Evolutionary conservation across 2,797 vertebrate genomes (phyloP), one percentile per base, ranked within the genome.

Genomic region (Manis javanica): DNA sequence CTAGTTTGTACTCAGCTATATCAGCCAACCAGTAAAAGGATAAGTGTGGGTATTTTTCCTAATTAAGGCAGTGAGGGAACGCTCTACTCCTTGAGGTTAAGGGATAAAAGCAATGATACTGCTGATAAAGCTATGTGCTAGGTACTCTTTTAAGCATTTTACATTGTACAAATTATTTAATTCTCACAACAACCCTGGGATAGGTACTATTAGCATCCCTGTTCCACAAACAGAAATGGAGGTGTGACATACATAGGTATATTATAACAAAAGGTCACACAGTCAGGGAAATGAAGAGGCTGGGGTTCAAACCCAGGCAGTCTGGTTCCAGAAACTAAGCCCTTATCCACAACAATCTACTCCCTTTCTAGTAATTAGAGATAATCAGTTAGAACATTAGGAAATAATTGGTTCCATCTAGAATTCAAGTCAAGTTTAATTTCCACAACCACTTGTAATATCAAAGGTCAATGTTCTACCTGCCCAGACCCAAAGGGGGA

Each of bases 351-450:
- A 87, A 49, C 23, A 91, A 29, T 85, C 7, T 12, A 66, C 13
- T 71, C 4, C 16, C 34, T 91, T 93, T 93, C 49, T 96, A 85
- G 87, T 92, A 66, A 75, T 83, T 85, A 90, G 31, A 77, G 55
- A 90, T 46, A 61, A 94, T 71, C 94, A 61, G 16, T 24, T 34
- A 72, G 23, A 93, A 57, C 10, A 79, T 94, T 95, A 74, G 59
- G 29, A 95, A 88, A 78, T 90, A 63, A 88, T 79, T 95, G 24
- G 34, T 86, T 61, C 31, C 31, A 86, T 39, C 31, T 64, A 91
- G 24, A 82, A 94, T 86, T 96, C 31, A 89, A 92, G 78, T 81
- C 42, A 82, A 92, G 39, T 82, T 61, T 91, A 91, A 93, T 89
- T 94, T 96, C 46, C 34, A 94, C 42, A 21, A 72, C 74, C 49